Evolutionary conservation across 2,888 invertebrate genomes (phyloP).

Genomic region (Hartigia nigra): DNA sequence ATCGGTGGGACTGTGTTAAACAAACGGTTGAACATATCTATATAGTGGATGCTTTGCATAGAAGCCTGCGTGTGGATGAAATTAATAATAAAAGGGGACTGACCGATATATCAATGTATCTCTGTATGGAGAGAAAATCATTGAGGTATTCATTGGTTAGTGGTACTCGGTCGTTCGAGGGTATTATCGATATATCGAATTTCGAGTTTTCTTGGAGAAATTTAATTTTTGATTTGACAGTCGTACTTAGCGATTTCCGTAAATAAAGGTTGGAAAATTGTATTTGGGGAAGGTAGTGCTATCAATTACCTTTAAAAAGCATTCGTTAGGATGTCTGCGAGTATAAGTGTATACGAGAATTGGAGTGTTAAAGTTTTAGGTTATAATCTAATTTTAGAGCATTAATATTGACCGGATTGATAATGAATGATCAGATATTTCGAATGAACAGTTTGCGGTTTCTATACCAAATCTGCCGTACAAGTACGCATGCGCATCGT

Average conservation of each 20-base stretch:
- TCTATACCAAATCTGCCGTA: background rate
- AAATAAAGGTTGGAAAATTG: background rate
- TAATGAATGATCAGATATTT: background rate
- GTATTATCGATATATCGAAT: background rate
- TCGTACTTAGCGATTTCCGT: background rate
- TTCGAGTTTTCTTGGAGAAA: background rate
- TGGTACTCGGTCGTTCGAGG: background rate
- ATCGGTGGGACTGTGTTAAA: conserved; percentile 85
- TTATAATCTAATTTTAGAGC: background rate
- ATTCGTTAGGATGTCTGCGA: background rate
- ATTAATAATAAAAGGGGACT: conserved; percentile 4
- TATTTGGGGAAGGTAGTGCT: background rate
- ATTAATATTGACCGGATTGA: background rate
- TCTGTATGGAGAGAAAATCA: background rate
- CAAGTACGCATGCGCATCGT: background rate
- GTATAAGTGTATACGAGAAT: background rate
- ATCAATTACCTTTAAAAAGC: background rate
- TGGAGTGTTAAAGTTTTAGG: background rate
- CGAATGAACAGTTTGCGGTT: background rate
- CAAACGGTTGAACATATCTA: conserved; percentile 9
- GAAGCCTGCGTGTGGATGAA: conserved; percentile 15
- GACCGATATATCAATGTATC: background rate
- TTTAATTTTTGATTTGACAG: background rate
- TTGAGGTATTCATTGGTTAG: background rate
- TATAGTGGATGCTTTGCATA: background rate